Base-by-base conservation (phyloP, 2,113 vertebrate species). In the Chloropsis cyanopogon region DNA sequence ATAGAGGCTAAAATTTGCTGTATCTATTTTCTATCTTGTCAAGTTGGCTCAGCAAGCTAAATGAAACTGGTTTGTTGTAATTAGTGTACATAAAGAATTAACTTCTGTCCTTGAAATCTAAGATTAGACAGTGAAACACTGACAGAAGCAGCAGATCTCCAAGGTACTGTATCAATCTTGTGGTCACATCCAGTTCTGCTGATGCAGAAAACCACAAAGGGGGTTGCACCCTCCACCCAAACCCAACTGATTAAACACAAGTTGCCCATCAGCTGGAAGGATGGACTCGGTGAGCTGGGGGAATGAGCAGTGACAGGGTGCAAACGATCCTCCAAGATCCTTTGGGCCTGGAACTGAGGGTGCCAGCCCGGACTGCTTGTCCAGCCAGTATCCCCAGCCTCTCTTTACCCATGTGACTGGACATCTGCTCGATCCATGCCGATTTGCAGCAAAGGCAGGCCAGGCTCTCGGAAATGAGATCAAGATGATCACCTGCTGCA, bases 251-350 rank as follows among this genome's bases (percentile, higher is more conserved):
- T 42, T 50, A 14, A 78, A 53, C 12, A 22, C 23, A 8, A 60
- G 33, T 5, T 42, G 26, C 39, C 29, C 53, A 25, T 24, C 35
- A 29, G 23, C 56, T 53, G 25, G n/a, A n/a, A 66, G 33, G 23
- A 37, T 21, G 56, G 33, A 20, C 65, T 37, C 1, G 0, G 31
- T 20, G 25, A 37, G 25, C 24, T 25, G 37, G 8, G 28, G 5
- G 7, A 26, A 41, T 3, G 42, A 72, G 29, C 46, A 69, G n/a
- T 4, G 21, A 6, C 31, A 28, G 15, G 18, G 11, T 21, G 15
- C 20, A 68, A n/a, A 39, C 21, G 57, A 33, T 37, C 29, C 80
- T 47, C 35, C 7, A 5, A 29, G 35, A 25, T 10, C 49, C 23
- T 31, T 26, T 46, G 44, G 3, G 2, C 18, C 37, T 65, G 31